A percentile compares a stretch with the other conserved stretches of the same genome.
These are phyloP conservation scores for Anableps anableps DNA, from an alignment of 2,797 vertebrate genomes.

Conservation along the genomic window DNA sequence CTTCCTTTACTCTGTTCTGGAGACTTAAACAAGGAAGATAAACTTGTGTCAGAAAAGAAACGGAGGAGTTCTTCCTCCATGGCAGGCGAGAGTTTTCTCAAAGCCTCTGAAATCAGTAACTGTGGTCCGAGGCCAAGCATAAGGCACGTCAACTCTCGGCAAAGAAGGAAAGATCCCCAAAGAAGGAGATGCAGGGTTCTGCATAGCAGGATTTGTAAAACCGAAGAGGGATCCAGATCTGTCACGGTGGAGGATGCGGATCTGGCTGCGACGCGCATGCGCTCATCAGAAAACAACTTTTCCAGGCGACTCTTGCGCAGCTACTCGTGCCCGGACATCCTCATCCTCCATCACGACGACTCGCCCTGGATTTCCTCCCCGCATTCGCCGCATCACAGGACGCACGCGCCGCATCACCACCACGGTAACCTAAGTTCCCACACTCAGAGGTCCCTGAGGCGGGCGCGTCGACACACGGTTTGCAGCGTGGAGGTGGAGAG, in stretches of 20 bases:
- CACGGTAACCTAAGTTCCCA: slow-evolving; percentile 28
- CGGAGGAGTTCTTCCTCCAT: neutral
- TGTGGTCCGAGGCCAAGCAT: neutral
- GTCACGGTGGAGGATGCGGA: slow-evolving; percentile 35
- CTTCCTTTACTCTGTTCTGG: neutral
- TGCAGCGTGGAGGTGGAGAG: slow-evolving; percentile 85
- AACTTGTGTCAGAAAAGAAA: neutral
- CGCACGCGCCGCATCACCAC: slow-evolving; percentile 26
- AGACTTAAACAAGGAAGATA: neutral
- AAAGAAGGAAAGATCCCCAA: slow-evolving; percentile 35
- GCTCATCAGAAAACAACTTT: slow-evolving; percentile 18
- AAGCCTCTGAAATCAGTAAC: slow-evolving; percentile 10
- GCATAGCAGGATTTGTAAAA: neutral
- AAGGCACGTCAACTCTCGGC: slow-evolving; percentile 11
- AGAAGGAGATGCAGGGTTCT: slow-evolving; percentile 43
- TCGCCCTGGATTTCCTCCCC: slow-evolving; percentile 36
- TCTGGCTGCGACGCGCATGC: neutral
- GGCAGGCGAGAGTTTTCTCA: slow-evolving; percentile 4
- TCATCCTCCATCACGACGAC: slow-evolving; percentile 54
- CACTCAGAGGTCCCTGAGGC: slow-evolving; percentile 48
- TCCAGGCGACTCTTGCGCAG: slow-evolving; percentile 80
- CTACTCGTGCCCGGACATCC: slow-evolving; percentile 88
- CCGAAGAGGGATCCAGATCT: slow-evolving; percentile 21
- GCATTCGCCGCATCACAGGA: slow-evolving; percentile 46
- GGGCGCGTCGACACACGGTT: slow-evolving; percentile 87